A percentile compares a stretch with the other conserved stretches of the same genome.
Evolutionary conservation across 2,888 invertebrate genomes (phyloP).

Genomic region (Acleris sparsana): DNA sequence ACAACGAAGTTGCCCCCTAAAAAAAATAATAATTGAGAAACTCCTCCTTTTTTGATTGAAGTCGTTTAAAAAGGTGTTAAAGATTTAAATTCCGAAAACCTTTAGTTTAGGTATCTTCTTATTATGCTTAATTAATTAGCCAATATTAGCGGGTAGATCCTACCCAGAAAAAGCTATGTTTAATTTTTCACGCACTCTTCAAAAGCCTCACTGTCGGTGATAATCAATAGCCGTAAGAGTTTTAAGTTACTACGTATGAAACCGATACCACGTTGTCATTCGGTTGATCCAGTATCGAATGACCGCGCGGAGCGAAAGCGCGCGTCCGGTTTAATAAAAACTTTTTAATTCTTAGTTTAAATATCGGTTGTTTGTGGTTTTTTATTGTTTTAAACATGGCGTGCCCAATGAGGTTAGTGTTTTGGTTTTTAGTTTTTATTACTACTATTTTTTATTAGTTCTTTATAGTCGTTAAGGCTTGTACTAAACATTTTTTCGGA

Average conservation of each 20-base stretch:
- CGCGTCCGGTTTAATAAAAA: slow-evolving; percentile 43
- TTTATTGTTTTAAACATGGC: slow-evolving; percentile 58
- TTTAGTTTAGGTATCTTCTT: too few relatives aligned
- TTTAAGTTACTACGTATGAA: slow-evolving; percentile 51
- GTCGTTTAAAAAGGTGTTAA: too few relatives aligned
- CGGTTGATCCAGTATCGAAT: slow-evolving; percentile 50
- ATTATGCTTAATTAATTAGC: too few relatives aligned
- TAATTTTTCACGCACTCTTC: not conserved
- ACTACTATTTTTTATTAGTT: not conserved
- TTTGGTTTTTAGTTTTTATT: slow-evolving; percentile 26
- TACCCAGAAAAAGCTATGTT: too few relatives aligned
- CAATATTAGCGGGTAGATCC: too few relatives aligned
- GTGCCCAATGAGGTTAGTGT: slow-evolving; percentile 73
- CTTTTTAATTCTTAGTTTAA: slow-evolving; percentile 41
- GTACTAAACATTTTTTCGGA: too few relatives aligned
- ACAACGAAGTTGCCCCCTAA: too few relatives aligned
- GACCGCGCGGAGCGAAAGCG: slow-evolving; percentile 54
- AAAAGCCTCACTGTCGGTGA: slow-evolving; percentile 14
- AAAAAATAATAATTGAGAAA: too few relatives aligned
- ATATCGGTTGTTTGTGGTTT: slow-evolving; percentile 36
- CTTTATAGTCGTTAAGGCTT: too few relatives aligned
- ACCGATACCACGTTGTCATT: slow-evolving; percentile 43
- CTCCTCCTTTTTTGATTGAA: too few relatives aligned
- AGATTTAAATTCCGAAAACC: too few relatives aligned
- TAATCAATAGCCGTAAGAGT: slow-evolving; percentile 39